Evolutionary conservation across 2,888 invertebrate genomes (phyloP), one percentile per base, ranked within the genome.

Genomic region (Phaonia tiefii): DNA sequence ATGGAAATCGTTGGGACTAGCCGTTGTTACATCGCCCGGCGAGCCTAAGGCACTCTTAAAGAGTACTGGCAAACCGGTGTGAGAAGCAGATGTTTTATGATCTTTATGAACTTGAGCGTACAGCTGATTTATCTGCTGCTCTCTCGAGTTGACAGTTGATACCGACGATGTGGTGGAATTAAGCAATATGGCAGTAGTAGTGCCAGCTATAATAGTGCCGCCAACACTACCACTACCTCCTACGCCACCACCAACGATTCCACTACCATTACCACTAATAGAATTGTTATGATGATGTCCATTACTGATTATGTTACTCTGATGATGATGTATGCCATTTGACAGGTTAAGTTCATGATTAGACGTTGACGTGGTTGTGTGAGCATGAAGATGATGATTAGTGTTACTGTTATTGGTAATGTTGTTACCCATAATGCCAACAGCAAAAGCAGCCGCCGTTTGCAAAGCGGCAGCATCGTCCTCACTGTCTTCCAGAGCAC

Each of bases 51-150:
- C 25, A 39, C 83, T 88, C 81, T 89, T 89, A 80, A 90, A 91
- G 54, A 90, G 88, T 84, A 88, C 88, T 80, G 90, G 89, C 79
- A 90, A 88, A 63, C 87, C 87, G 79, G 87, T 85, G 72, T 88
- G 86, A 58, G 80, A 79, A 81, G 84, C 81, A 84, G 86, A 85
- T 83, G 85, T 88, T 85, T 87, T 85, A 85, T 90, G 90, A 85
- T 92, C 92, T 87, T 92, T 93, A 87, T 92, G 92, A 66, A 93
- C 92, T 86, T 92, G 91, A 10, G 92, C 92, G 85, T 92, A 92
- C 31, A 92, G 88, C 83, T 91, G 91, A 85, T 90, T 90, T 75
- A 90, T 89, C 83, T 89, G 89, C 71, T 89, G 89, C 83, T 90
- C 90, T 26, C 90, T 89, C n/a, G 86, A 86, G 63, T 86, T 86